A percentile compares a stretch with the other conserved stretches of the same genome.
Evolutionary conservation across 2,888 invertebrate genomes (phyloP).

Genomic region (Pristionchus japonicus): DNA sequence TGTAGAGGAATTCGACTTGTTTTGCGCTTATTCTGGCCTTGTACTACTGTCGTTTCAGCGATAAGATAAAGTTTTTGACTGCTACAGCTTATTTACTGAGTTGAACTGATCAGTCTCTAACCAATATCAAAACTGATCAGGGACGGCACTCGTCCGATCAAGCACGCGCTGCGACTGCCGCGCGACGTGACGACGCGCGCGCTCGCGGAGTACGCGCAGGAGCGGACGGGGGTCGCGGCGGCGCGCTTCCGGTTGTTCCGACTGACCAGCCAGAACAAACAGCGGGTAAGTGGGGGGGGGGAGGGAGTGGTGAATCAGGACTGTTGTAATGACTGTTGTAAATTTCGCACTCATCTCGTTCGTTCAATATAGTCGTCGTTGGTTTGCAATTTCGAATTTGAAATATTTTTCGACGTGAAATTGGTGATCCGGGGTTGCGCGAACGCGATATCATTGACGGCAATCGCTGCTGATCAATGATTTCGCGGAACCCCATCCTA

Average conservation of each 20-base stretch:
- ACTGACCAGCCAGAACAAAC: constrained; percentile 13
- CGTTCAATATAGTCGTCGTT: too few species aligned
- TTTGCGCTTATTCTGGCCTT: neutral
- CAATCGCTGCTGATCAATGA: constrained; percentile 57
- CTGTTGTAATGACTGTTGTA: neutral
- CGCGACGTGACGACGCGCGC: constrained; percentile 76
- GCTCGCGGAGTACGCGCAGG: constrained; percentile 50
- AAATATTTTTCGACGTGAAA: too few species aligned
- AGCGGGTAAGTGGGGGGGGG: too few species aligned
- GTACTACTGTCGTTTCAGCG: neutral
- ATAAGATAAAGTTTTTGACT: too few species aligned
- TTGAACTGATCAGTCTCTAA: too few species aligned
- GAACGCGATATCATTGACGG: constrained; percentile 14
- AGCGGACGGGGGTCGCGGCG: constrained; percentile 14
- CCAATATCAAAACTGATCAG: too few species aligned
- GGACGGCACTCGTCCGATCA: constrained; percentile 87
- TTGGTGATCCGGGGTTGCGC: too few species aligned
- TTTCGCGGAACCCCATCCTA: neutral
- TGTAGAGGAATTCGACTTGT: neutral
- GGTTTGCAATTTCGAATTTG: too few species aligned
- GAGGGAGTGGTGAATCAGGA: constrained; percentile 2
- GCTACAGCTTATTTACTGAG: too few species aligned
- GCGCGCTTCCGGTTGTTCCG: neutral
- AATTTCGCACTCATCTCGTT: neutral
- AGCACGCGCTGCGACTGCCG: constrained; percentile 88